Evolutionary conservation across 2,113 vertebrate species (phyloP).

Genomic region (Serinus canaria): DNA sequence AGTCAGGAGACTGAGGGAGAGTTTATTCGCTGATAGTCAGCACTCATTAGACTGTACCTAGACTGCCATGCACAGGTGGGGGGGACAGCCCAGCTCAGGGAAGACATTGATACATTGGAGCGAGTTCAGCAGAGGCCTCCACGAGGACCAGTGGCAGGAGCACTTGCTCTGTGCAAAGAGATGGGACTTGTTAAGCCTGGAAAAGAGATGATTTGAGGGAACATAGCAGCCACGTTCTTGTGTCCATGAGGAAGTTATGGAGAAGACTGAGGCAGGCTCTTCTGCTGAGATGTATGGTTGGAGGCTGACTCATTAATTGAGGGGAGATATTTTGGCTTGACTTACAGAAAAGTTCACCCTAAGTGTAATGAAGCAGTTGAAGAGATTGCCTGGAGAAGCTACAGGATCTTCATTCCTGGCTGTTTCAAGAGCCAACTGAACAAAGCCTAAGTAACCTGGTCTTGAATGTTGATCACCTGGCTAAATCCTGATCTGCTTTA

Average conservation of each 20-base stretch:
- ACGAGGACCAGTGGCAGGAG: background rate
- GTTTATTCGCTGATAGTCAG: background rate
- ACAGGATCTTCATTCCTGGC: background rate
- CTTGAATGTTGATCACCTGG: background rate
- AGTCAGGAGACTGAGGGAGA: background rate
- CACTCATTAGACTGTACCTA: background rate
- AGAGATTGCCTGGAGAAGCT: background rate
- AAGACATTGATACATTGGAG: background rate
- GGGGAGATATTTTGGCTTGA: background rate
- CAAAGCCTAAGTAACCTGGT: background rate
- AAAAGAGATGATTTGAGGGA: background rate
- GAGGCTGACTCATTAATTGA: background rate
- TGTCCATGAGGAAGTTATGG: background rate
- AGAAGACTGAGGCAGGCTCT: background rate
- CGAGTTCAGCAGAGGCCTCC: background rate
- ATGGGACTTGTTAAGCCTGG: background rate
- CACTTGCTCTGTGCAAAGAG: background rate
- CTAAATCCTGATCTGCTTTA: background rate
- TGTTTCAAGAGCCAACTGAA: background rate
- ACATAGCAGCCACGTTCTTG: background rate
- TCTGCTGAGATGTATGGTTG: background rate
- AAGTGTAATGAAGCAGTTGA: background rate
- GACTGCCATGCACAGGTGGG: background rate
- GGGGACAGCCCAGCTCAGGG: background rate
- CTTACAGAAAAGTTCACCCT: background rate